Evolutionary conservation across 1,140 invertebrate species (phyloP).

Genomic region (Diorhabda elongata): DNA sequence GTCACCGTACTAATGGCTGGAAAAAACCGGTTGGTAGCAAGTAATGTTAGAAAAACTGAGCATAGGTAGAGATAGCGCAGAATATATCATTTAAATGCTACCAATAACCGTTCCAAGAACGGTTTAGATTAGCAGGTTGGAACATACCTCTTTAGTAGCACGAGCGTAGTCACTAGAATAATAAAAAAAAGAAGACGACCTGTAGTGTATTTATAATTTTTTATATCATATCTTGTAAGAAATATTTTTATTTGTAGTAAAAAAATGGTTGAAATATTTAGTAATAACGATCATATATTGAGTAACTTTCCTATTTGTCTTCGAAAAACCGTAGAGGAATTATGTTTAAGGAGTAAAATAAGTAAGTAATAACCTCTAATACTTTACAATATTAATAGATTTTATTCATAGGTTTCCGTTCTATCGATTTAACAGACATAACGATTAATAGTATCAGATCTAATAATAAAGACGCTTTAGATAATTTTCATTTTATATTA

Average conservation of each 20-base stretch:
- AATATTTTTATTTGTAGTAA: background rate
- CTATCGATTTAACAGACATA: constrained; percentile 12
- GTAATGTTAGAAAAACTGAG: too few species aligned
- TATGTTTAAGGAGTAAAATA: constrained; percentile 17
- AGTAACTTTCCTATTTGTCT: constrained; percentile 12
- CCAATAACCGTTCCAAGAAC: too few species aligned
- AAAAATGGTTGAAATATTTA: constrained; percentile 10
- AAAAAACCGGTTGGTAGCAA: too few species aligned
- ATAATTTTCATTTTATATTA: constrained; percentile 40
- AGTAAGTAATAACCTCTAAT: background rate
- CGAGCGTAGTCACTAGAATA: too few species aligned
- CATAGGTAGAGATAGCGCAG: too few species aligned
- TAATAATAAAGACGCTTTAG: constrained; percentile 8
- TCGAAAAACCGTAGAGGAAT: constrained; percentile 14
- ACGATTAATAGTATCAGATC: background rate
- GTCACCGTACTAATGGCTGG: too few species aligned
- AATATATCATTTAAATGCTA: too few species aligned
- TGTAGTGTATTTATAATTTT: too few species aligned
- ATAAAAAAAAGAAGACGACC: too few species aligned
- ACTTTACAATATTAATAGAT: background rate
- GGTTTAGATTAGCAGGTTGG: too few species aligned
- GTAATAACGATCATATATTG: constrained; percentile 15
- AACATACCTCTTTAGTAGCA: too few species aligned
- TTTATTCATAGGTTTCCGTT: constrained; percentile 8
- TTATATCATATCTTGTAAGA: too few species aligned